Base-by-base conservation (phyloP, 2,797 vertebrate species). In the Rhinella marina region DNA sequence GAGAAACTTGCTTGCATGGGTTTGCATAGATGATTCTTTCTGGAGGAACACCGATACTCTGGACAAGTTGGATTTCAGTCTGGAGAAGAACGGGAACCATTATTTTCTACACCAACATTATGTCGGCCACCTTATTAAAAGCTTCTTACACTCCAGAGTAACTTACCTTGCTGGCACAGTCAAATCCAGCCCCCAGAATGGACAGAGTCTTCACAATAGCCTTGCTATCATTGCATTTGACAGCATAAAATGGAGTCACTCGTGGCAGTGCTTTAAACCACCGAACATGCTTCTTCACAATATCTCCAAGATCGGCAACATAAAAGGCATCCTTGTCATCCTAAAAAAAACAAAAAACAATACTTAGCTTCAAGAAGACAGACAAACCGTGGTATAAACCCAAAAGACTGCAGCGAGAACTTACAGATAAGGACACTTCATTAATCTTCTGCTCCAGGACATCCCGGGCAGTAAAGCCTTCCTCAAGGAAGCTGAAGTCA, bases 291-390 rank as follows among this genome's bases (percentile, higher is more conserved):
- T 99, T 99, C 94, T 97, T 99, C 0, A 99, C 89, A 64, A 99
- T 92, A 48, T 99, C 98, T 0, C 98, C 98, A 6, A 99, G 93
- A 93, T 99, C 98, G 78, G 98, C 98, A 52, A 99, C 95, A 1
- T 97, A 99, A 93, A 99, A 99, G 87, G 98, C 98, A 91, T 99
- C 98, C 91, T 97, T 96, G 86, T 99, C 98, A 90, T 99, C 98
- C 98, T 99, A 90, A 19, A 90, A 57, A 66, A 2, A 87, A 90
- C 90, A 2, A 12, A 29, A 11, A 9, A 27, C 4, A 66, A 54
- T 0, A 8, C 0, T 61, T 7, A 50, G 61, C 0, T 16, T 62
- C 32, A 64, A 25, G 0, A 14, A 8, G 25, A n/a, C 2, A n/a
- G 7, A 61, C 9, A 73, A 56, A 48, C 16, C 2, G 2, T 0